Evolutionary conservation across 2,888 invertebrate genomes (phyloP), one percentile per base, ranked within the genome.

Genomic region (Tetranychus truncatus): DNA sequence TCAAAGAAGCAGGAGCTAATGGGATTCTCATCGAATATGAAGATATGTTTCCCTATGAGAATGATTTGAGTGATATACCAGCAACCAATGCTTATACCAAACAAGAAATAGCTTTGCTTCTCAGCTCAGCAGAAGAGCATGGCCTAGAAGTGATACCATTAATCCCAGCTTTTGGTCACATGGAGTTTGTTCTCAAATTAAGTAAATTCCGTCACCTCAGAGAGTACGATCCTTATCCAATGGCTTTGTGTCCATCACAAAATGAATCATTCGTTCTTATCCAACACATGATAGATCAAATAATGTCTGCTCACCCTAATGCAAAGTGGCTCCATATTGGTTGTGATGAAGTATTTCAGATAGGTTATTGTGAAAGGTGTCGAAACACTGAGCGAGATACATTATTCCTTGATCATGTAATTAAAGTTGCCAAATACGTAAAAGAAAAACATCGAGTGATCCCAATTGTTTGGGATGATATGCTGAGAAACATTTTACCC

Each of bases 401-500:
- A 45, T 76, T 80, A 11, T 80, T 79, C 75, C 75, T 80, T 34
- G 75, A 75, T 7, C 89, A 89, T 81, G 87, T 88, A 9, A 84
- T 84, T 6, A 84, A 85, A 77, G 85, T 89, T 34, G 87, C 87
- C n/a, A 76, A 74, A 46, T 86, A 88, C 78, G 85, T 89, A n/a
- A 86, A 85, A 72, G 83, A 84, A 6, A 86, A 85, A 74, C 76
- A 20, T 11, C n/a, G 9, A 76, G 85, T 77, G 85, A 85, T 84
- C 20, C 84, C 88, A 1, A 87, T 90, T 76, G 88, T 90, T 80
- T 91, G 91, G 91, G 90, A 91, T 80, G 91, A 91, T 81, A 90
- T 91, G 89, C 82, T 91, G 75, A 83, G 90, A 1, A 87, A 87
- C 79, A 84, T 89, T 78, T 84, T 87, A 2, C 82, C 86, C 72